Base-by-base conservation (phyloP, 2,113 vertebrate species). In the Catagonus wagneri region DNA sequence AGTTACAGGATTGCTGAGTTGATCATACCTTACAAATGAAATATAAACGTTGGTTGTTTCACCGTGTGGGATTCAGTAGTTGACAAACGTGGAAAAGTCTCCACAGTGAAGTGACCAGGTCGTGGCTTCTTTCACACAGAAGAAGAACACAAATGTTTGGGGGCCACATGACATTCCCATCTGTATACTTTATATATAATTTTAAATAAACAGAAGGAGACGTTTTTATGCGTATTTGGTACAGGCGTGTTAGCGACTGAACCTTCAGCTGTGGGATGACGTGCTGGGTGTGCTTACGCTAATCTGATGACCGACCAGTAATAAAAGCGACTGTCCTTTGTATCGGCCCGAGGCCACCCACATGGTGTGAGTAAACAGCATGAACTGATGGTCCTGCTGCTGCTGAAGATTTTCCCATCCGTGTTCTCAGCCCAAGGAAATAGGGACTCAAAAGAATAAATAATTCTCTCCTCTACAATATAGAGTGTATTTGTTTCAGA, bases 191-290 rank as follows among this genome's bases (percentile, higher is more conserved):
- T 65, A 44, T 36, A 74, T 15, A 34, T 90, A 61, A 75, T 92
- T 93, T 92, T 90, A 94, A 96, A 32, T 90, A 94, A 96, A 96
- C 89, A 65, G 61, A 66, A 89, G 27, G 19, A 15, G 22, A 84
- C 79, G 16, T 66, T 61, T 76, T 11, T 66, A 20, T 58, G 65
- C 19, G 2, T 36, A 34, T 86, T 66, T 83, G 27, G 52, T 86
- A 4, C 80, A 11, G 74, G 0, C 79, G 4, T 87, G 50, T 79
- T 87, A 83, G 71, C 78, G 83, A 72, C 52, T 76, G 56, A 83
- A 87, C 29, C 36, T 84, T n/a, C n/a, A n/a, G n/a, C 29, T 87
- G 1, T 14, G 20, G n/a, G n/a, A n/a, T 76, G 52, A 78, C 9
- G 52, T 50, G 58, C 7, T 71, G 83, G 56, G 14, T 65, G 13